Percentiles rank a stretch among this genome's conserved stretches.
Evolutionary conservation across 2,113 vertebrate species (phyloP).

Genomic region (Centropus unirufus): DNA sequence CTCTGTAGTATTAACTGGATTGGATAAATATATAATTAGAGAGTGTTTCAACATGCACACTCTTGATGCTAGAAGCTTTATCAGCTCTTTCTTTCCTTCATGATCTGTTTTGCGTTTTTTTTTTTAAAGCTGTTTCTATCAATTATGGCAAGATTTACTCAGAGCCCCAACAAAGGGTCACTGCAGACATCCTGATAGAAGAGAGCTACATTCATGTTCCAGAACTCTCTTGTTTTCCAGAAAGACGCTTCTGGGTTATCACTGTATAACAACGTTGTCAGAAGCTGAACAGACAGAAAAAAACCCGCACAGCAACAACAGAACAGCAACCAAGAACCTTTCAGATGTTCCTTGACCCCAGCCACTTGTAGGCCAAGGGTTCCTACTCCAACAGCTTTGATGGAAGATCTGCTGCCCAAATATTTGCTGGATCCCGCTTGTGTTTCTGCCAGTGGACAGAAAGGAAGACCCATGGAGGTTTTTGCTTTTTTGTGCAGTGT

Average conservation of each 20-base stretch:
- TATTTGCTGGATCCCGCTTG: not conserved
- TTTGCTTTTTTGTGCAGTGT: not conserved
- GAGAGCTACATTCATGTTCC: not conserved
- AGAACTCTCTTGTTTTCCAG: not conserved
- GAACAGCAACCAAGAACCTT: conserved; percentile 15
- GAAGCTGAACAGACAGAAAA: not conserved
- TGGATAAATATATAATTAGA: conserved; percentile 77
- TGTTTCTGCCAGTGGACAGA: not conserved
- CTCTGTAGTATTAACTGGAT: conserved; percentile 74
- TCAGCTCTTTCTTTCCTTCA: conserved; percentile 73
- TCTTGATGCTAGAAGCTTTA: conserved; percentile 73
- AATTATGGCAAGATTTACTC: conserved; percentile 60
- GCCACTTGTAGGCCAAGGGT: not conserved
- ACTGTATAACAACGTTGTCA: not conserved
- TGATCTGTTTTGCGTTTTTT: conserved; percentile 70
- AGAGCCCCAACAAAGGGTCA: conserved; percentile 53
- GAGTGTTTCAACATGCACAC: conserved; percentile 74
- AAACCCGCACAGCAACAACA: not conserved
- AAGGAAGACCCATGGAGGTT: not conserved
- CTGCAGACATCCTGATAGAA: not conserved
- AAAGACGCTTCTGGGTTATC: conserved; percentile 14
- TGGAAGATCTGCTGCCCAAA: not conserved
- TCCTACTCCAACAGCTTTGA: not conserved
- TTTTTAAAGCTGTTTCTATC: conserved; percentile 67
- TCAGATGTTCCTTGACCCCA: conserved; percentile 16